A percentile compares a stretch with the other conserved stretches of the same genome.
phyloP scores from a whole-genome alignment of 1,140 invertebrate genomes.

The Metaphire vulgaris region DNA sequence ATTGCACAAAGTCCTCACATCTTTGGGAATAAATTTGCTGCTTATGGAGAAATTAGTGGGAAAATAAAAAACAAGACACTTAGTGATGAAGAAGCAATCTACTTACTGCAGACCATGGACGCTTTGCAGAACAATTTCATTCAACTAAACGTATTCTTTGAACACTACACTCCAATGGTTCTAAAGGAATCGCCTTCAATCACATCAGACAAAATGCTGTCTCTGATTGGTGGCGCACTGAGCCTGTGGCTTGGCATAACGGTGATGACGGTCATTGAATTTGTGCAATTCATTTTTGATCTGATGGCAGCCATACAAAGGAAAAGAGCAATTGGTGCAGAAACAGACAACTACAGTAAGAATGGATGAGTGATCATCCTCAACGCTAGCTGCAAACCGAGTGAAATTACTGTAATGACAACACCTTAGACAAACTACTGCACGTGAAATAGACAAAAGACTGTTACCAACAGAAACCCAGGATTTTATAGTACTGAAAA shows the following conservation, averaged over 20 bases:
- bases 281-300: conserved; percentile 16
- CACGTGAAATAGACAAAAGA: too few species aligned
- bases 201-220: conserved; percentile 7
- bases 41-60: background rate
- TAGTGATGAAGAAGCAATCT: background rate
- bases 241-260: conserved; percentile 19
- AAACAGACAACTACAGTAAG: too few species aligned
- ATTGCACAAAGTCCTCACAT: background rate
- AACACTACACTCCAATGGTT: background rate
- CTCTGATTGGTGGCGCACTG: conserved; percentile 1
- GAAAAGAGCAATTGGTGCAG: too few species aligned
- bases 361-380: too few species aligned
- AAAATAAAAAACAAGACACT: background rate
- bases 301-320: background rate
- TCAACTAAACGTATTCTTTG: background rate
- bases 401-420: too few species aligned
- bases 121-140: background rate
- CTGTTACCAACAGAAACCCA: too few species aligned
- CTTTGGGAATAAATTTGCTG: background rate
- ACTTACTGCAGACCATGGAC: background rate
- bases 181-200: background rate
- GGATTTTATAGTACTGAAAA: too few species aligned
- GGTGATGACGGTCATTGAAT: conserved; percentile 12
- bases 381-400: too few species aligned
- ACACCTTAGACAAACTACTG: too few species aligned